Evolutionary conservation across 2,113 vertebrate species (phyloP), one percentile per base, ranked within the genome.

Genomic region (Nestor notabilis): DNA sequence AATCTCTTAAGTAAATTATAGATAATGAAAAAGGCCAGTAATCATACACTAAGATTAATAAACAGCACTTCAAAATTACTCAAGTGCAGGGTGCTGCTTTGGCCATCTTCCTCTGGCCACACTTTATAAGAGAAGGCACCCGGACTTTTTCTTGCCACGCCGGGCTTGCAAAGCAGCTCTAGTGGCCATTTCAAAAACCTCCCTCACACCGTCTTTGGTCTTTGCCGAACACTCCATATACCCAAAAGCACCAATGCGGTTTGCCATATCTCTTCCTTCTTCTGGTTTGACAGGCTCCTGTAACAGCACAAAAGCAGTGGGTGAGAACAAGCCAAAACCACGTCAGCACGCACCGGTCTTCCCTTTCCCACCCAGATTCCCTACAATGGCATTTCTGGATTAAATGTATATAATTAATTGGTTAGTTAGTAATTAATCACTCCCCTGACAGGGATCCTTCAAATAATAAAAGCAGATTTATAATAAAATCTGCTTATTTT

Each of bases 201-300:
- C 98, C 96, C 98, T 98, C 95, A 99, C 98, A 95, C 98, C 98
- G 94, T 98, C 98, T 98, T 99, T 99, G 97, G 98, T 99, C 98
- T 99, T 99, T 97, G 98, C 98, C 83, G 98, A 98, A 95, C 98
- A 99, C 96, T 99, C 98, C 98, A 99, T 99, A 83, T 98, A 99
- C 71, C 98, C 98, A 80, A 98, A 99, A 90, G 98, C 98, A 58
- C 98, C 98, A 41, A 99, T 98, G 96, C 98, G 98, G 83, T 98
- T 98, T 80, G 98, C 98, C 98, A 99, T 99, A 41, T 99, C 98
- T 96, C 98, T 97, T 81, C 98, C 98, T 95, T 99, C 98, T 94
- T 99, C 98, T 1, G 98, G 98, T 90, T 98, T 99, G 65, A 99
- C 98, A 18, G 98, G 98, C 96, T 98, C 98, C 98, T 99, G 89